Evolutionary conservation across 2,888 invertebrate genomes (phyloP), one percentile per base, ranked within the genome.

Genomic region (Tenthredo livida): DNA sequence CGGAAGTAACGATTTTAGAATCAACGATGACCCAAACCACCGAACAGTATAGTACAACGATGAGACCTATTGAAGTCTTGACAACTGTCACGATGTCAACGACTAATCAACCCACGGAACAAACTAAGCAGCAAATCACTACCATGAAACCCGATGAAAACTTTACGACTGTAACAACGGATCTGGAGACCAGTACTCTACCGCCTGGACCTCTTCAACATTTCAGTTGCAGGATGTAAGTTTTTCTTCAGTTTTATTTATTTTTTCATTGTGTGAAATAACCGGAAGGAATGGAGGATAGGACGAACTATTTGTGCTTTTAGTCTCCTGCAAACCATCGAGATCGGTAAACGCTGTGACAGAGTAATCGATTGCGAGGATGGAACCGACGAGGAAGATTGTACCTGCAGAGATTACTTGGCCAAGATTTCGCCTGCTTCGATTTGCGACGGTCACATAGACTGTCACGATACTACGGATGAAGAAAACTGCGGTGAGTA

Each of bases 291-390:
- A 50, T 29, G 54, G 15, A 72, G 4, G 40, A 72, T 21, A 17
- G 40, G 33, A 67, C 7, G 33, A 37, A 10, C 29, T 50, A 21
- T 67, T 85, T 80, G 75, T 86, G 85, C 87, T 94, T 94, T 70
- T 89, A 97, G 97, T 86, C 95, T 97, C 88, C 91, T 94, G 0
- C 97, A 97, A 93, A 94, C 93, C 10, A 95, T 97, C 85, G 94
- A 96, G 0, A 92, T 94, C 37, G 88, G 91, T 2, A 94, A 95
- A 88, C 95, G 95, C 43, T 98, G 98, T 91, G 95, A 98, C 90
- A 95, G 95, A 70, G 93, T 95, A 85, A 93, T 95, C 25, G 97
- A 98, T 90, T 98, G 98, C 91, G 97, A 97, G 93, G 98, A 98
- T 93, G 97, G 96, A 5, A 96, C 96, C 0, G 98, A 98, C 92